Conservation (phyloP, 2,888 invertebrate species). For the Chirona hameri region DNA sequence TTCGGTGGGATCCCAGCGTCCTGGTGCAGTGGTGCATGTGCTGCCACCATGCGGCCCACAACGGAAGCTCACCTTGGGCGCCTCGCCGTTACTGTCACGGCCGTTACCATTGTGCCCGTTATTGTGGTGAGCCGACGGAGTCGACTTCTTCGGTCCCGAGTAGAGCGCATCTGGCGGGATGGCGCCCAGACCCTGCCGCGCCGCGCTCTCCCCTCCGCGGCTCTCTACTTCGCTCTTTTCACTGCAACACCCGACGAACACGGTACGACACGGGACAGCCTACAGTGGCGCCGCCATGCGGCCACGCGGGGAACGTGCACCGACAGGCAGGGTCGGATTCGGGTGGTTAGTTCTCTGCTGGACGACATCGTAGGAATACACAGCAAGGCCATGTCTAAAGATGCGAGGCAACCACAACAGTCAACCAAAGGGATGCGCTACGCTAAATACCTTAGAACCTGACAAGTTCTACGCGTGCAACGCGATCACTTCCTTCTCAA, state of each 20-base stretch:
- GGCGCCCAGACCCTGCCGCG: conserved; percentile 32
- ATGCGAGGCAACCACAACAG: no score
- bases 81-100: not conserved
- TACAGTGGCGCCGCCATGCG: not conserved
- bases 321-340: no score
- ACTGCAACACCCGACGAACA: not conserved
- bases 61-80: conserved; percentile 1
- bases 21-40: not conserved
- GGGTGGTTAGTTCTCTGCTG: no score
- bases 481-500: no score
- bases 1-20: no score
- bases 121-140: not conserved
- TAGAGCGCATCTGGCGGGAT: conserved; percentile 38
- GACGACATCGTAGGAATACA: no score
- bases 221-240: conserved; percentile 27
- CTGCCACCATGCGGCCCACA: not conserved
- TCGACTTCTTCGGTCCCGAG: conserved; percentile 1
- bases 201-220: conserved; percentile 33
- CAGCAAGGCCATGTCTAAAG: no score
- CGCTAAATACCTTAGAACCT: no score
- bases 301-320: not conserved
- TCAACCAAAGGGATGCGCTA: no score
- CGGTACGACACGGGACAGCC: not conserved
- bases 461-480: no score
- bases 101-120: not conserved